These are phyloP conservation scores for Mirounga angustirostris DNA, from an alignment of 2,113 vertebrate species.

Conservation along the genomic window DNA sequence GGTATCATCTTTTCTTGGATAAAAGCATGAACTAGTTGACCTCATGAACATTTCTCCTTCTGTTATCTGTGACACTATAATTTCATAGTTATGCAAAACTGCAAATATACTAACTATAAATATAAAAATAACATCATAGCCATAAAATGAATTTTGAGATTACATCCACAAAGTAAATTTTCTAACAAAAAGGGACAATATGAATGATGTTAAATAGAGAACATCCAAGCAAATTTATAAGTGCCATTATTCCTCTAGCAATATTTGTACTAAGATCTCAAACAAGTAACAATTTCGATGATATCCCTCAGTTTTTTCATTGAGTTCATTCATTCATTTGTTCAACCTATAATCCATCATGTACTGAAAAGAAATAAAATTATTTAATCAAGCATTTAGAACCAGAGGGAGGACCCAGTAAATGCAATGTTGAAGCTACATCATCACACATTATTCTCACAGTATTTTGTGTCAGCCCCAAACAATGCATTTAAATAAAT, in stretches of 20 bases:
- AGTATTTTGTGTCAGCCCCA: background rate
- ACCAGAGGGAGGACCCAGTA: background rate
- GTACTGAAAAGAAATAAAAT: constrained; percentile 2
- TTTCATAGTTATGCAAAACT: constrained; percentile 48
- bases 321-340: background rate
- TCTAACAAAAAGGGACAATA: constrained; percentile 8
- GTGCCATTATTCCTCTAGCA: background rate
- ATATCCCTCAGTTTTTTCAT: constrained; percentile 9
- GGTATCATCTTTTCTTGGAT: background rate
- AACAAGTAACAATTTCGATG: background rate
- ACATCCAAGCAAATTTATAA: background rate
- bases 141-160: background rate
- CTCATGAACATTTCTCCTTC: background rate
- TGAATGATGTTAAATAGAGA: background rate
- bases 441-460: background rate
- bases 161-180: background rate
- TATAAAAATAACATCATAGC: background rate
- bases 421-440: background rate
- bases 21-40: background rate
- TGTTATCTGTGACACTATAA: background rate
- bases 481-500: background rate
- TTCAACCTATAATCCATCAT: constrained; percentile 15
- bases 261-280: background rate
- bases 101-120: background rate
- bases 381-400: background rate